Evolutionary conservation across 2,797 vertebrate genomes (phyloP), one percentile per base, ranked within the genome.

Genomic region (Aulostomus chinensis): DNA sequence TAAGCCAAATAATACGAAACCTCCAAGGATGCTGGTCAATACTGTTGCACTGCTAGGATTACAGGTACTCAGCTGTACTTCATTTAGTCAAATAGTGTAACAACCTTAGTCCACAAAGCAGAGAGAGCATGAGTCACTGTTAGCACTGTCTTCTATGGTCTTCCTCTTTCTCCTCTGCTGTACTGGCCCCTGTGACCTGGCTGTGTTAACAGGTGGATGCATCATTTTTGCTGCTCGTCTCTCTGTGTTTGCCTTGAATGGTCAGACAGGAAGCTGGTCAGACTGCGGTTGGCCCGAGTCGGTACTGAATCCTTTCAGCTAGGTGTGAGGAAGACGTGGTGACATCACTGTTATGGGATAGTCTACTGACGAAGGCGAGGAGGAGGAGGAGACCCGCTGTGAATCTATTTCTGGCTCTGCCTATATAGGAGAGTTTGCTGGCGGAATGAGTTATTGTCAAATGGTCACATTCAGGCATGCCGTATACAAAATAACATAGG

Each of bases 261-360:
- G 67, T 83, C 80, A 83, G 84, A 90, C 87, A 91, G 89, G 90
- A 91, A 92, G 77, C 83, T 58, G 66, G 66, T 73, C 86, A 87
- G 87, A 89, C 90, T 68, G 81, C 33, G 68, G 74, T 77, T 46
- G 32, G 61, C 35, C 20, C 32, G 56, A 70, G 78, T 50, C 68
- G 65, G 64, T 7, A 12, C 60, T 54, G 56, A 74, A 69, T 73
- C 61, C 61, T 86, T 65, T 84, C 78, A 22, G 58, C 39, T 80
- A 73, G 67, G 85, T 89, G 86, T 49, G 78, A 90, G 62, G 70
- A 86, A 75, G 79, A 78, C 61, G 55, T 11, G 20, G 48, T 90
- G 86, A 89, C 87, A 78, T 89, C 85, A 87, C 62, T 34, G 50
- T 41, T 39, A 50, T 49, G 64, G 66, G 73, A 54, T 25, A 57